A percentile compares a stretch with the other conserved stretches of the same genome.
Evolutionary conservation across 2,113 vertebrate genomes (phyloP).

Genomic region (Lagenorhynchus albirostris): DNA sequence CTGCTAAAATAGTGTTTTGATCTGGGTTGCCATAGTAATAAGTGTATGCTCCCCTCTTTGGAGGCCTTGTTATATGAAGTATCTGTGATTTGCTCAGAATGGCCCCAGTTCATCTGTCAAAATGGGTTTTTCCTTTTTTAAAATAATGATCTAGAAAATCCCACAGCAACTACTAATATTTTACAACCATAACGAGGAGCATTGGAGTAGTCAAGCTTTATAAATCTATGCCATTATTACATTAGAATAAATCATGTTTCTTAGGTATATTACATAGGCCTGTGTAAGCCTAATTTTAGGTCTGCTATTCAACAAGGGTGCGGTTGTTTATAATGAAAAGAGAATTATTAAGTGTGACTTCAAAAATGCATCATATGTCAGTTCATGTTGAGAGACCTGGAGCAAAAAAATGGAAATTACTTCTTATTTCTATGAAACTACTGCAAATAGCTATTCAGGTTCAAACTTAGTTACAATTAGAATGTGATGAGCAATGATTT

Average conservation of each 20-base stretch:
- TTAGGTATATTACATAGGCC: constrained; percentile 83
- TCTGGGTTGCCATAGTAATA: constrained; percentile 96
- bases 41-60: constrained; percentile 95
- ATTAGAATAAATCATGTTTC: constrained; percentile 90
- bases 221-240: constrained; percentile 89
- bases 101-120: constrained; percentile 98
- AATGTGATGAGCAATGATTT: constrained; percentile 74
- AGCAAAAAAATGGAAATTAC: constrained; percentile 81
- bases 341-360: constrained; percentile 89
- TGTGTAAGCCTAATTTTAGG: constrained; percentile 85
- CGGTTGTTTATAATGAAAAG: constrained; percentile 87
- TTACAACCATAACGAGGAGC: constrained; percentile 88
- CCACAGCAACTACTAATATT: constrained; percentile 92
- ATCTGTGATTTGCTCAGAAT: constrained; percentile 94
- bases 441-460: constrained; percentile 78
- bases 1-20: constrained; percentile 95
- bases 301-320: constrained; percentile 80
- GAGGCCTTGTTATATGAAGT: constrained; percentile 99
- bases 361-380: constrained; percentile 87
- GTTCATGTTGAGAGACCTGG: constrained; percentile 83
- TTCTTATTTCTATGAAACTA: constrained; percentile 85
- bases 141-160: constrained; percentile 99
- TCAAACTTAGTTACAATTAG: constrained; percentile 81
- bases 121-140: constrained; percentile 97
- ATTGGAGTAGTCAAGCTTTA: constrained; percentile 86